These are phyloP conservation scores for Caenorhabditis sp. DNA, from an alignment of 2,888 invertebrate genomes.

Conservation along the genomic window DNA sequence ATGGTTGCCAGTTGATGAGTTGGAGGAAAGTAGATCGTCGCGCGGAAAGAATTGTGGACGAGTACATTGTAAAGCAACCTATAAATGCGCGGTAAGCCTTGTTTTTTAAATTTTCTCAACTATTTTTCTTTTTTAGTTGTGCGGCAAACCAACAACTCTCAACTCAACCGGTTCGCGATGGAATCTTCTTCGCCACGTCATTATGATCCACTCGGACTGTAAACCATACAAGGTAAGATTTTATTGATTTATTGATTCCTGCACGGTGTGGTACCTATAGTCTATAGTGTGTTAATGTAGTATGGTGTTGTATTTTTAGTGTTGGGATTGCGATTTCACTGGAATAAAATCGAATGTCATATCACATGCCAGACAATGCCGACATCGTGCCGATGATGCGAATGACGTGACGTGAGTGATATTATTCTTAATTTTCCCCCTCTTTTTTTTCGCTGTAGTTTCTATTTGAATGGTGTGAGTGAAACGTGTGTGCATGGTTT, in stretches of 20 bases:
- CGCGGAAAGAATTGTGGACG: conserved; percentile 52
- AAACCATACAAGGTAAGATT: conserved; percentile 48
- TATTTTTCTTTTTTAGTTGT: conserved; percentile 27
- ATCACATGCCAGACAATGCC: conserved; percentile 49
- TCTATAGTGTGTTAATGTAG: neutral
- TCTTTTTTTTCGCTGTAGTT: conserved; percentile 2
- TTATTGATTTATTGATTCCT: neutral
- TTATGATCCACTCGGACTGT: conserved; percentile 56
- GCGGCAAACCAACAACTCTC: conserved; percentile 53
- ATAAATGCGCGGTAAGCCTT: conserved; percentile 50
- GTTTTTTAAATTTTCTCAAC: neutral
- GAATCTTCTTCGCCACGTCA: conserved; percentile 53
- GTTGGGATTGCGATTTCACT: conserved; percentile 55
- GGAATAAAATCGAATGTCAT: conserved; percentile 55
- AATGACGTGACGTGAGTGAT: conserved; percentile 49
- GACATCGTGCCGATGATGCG: conserved; percentile 50
- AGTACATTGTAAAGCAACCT: conserved; percentile 55
- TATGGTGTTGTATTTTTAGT: conserved; percentile 31
- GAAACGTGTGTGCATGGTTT: conserved; percentile 5
- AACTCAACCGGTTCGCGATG: conserved; percentile 55
- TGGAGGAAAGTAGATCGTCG: conserved; percentile 50
- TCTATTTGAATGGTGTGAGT: conserved; percentile 11
- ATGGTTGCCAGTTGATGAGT: conserved; percentile 51
- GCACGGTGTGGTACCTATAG: conserved; percentile 3
- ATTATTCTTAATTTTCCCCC: too few relatives aligned